Base-by-base conservation (phyloP, 2,888 invertebrate genomes). In the Congeria kusceri region DNA sequence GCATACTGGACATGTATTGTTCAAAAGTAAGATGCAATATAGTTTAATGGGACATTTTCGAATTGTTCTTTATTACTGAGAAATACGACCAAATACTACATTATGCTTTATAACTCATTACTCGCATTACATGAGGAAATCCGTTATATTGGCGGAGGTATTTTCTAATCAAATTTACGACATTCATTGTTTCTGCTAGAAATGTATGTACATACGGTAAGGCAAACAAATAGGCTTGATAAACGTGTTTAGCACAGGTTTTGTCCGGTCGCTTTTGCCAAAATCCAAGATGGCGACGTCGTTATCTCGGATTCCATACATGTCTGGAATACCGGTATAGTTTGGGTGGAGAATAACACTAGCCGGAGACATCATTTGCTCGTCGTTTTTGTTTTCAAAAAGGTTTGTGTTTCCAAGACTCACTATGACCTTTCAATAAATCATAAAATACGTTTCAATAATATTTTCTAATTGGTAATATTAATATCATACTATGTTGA, bases 241-340 rank as follows among this genome's bases (percentile, higher is more conserved):
- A 25, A 56, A 72, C 59, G 77, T 73, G 28, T 68, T 65, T 13
- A 80, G 57, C 1, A 39, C 32, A 20, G 77, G 74, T 28, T 47
- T 20, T 2, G 23, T 62, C 3, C 25, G 27, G n/a, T 73, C 67
- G 39, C 57, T 47, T 20, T 65, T 29, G 0, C 77, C 77, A 18
- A 81, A 57, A 5, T 77, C 67, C 18, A 81, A 46, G n/a, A 81
- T 29, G 9, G 81, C 81, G 23, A 81, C 56, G 44, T 81, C 81
- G 59, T 77, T 70, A 2, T 66, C 74, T 25, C 64, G 32, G n/a
- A 81, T 70, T 4, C 57, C 68, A 20, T 71, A 27, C 7, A 25
- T 23, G 18, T 20, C 53, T 18, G 29, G n/a, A 7, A 71, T 49
- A 15, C 77, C 77, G 3, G 74, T 77, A 29, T 77, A 81, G 39